Base-by-base conservation (phyloP, 1,140 invertebrate genomes). In the Arctopsyche grandis region DNA sequence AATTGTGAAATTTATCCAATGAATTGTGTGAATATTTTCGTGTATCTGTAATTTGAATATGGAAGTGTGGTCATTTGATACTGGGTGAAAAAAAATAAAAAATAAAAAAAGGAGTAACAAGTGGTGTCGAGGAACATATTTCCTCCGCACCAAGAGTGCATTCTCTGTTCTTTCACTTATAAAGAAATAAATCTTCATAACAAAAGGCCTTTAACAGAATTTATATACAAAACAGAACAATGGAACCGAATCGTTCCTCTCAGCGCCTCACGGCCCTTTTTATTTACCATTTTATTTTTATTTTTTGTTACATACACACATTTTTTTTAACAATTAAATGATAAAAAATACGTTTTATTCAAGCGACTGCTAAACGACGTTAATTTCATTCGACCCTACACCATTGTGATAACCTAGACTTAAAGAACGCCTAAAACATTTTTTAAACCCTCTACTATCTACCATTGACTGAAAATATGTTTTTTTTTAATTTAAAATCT, bases 121-220 rank as follows among this genome's bases (percentile, higher is more conserved):
- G 26, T 24, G 21, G 74, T 76, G 29, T 66, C 26, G 43, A 29
- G 74, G 21, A 76, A 76, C 74, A 63, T 76, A 76, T 76, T 63
- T 58, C 52, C 52, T 63, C 12, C 12, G 63, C n/a, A 48, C 16
- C 70, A 74, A 52, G 43, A 63, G 58, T 66, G 74, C 58, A 76
- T 76, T 60, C 74, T 46, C 74, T 76, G 74, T 76, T 63, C 56
- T 48, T 76, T 76, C 74, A 76, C 74, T 76, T 76, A 76, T 76
- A 76, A 76, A 76, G 74, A 76, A 63, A 76, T 76, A 76, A 76
- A 76, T 76, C 74, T 76, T 76, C 58, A 76, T 76, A 76, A 76
- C 74, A 76, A 76, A 76, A 76, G 74, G 74, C 74, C 58, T 76
- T 76, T 76, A 76, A 76, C 58, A 76, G 46, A 76, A 76, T 76